Evolutionary conservation across 1,140 invertebrate species (phyloP), one percentile per base, ranked within the genome.

Genomic region (Temnothorax curvispinosus): DNA sequence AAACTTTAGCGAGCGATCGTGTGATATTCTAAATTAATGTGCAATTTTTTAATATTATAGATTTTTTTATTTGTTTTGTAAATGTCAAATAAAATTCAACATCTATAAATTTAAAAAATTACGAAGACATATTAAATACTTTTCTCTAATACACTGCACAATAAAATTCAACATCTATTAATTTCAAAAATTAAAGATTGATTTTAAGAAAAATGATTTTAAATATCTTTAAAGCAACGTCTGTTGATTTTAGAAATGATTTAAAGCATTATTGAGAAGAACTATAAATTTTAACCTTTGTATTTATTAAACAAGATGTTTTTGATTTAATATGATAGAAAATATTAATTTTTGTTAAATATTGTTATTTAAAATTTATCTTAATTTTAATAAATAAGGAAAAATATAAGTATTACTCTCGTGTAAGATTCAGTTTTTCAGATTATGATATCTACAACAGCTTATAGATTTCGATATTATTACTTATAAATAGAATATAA

Each of bases 51-150:
- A 6, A 15, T 27, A 50, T 50, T 15, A 6, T 27, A 60, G 0
- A 69, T 32, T 27, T 60, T 27, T 21, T 27, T 27, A 58, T 58
- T 58, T 58, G 3, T 11, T 65, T n/a, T 65, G 5, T 35, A 50
- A 13, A 78, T 13, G 60, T 76, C n/a, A 4, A 44, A 62, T 18
- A 8, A 65, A 65, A 41, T 65, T 65, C 7, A 62, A 38, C 6
- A 64, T 35, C 15, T 64, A 64, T 35, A 64, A n/a, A n/a, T n/a
- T n/a, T n/a, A n/a, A 64, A 64, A 64, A 64, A 64, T 35, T 64
- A 64, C 6, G 7, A 21, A 32, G 5, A 15, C 21, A 27, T 62
- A 35, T 35, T 64, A 35, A 32, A 62, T 58, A n/a, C 1, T 58
- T 9, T 27, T 58, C 3, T 27, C 3, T 58, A 58, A 58, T 13